A percentile compares a stretch with the other conserved stretches of the same genome.
These are phyloP conservation scores for Suricata suricatta DNA, from an alignment of 2,113 vertebrate species.

Conservation along the genomic window DNA sequence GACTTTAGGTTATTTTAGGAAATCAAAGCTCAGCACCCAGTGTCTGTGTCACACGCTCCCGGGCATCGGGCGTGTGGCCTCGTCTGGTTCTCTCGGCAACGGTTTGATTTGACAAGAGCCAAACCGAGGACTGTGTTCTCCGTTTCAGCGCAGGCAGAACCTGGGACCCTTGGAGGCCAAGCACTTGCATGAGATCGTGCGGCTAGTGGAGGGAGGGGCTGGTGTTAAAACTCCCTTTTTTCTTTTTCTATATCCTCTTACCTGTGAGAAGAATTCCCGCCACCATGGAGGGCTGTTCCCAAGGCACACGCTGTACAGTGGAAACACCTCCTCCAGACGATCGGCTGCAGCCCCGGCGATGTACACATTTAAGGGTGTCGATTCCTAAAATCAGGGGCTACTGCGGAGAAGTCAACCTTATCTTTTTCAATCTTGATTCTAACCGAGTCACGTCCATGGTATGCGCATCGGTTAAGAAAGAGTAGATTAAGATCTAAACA, in stretches of 20 bases:
- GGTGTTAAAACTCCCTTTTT: not conserved
- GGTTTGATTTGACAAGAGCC: not conserved
- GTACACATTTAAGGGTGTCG: not conserved
- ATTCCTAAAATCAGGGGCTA: not conserved
- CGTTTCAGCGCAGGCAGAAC: not conserved
- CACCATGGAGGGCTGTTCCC: accelerated
- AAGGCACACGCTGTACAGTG: accelerated
- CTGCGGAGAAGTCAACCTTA: not conserved
- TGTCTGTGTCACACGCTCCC: not conserved
- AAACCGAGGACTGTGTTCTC: not conserved
- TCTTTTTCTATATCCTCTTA: not conserved
- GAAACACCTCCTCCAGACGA: not conserved
- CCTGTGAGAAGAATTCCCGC: not conserved
- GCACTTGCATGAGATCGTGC: accelerated
- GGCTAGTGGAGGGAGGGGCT: not conserved
- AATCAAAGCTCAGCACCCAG: accelerated
- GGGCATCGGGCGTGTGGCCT: accelerated
- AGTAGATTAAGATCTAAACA: not conserved
- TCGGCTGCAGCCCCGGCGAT: accelerated
- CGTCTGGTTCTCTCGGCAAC: not conserved
- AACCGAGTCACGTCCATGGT: accelerated
- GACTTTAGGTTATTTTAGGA: not conserved
- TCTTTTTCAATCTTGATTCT: too few relatives aligned
- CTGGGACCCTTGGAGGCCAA: not conserved
- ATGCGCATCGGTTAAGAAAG: not conserved